Conservation (phyloP, 1,140 invertebrate species). For the Homalodisca vitripennis region DNA sequence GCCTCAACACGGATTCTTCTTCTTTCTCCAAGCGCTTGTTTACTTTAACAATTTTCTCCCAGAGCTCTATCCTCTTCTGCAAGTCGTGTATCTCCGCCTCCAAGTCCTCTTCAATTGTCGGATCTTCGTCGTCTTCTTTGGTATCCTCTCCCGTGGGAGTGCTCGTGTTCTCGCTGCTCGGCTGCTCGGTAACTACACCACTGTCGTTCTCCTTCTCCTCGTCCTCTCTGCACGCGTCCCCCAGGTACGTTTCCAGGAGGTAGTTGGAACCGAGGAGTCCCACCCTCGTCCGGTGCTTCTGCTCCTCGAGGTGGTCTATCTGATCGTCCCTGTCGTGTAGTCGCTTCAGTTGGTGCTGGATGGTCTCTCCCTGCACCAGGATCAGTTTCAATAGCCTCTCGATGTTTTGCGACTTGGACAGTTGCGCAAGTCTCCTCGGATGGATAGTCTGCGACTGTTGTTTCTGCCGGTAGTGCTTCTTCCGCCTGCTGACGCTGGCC, state of each 20-base stretch:
- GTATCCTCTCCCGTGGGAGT: constrained; percentile 32
- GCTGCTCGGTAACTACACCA: constrained; percentile 32
- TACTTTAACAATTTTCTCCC: constrained; percentile 68
- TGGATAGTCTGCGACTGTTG: constrained; percentile 38
- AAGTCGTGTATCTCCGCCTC: constrained; percentile 22
- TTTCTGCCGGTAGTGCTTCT: constrained; percentile 26
- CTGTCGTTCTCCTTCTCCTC: constrained; percentile 35
- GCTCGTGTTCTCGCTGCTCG: constrained; percentile 32
- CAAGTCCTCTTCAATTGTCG: constrained; percentile 31
- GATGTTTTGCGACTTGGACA: constrained; percentile 46
- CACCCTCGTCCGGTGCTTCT: constrained; percentile 66
- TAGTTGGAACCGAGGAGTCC: constrained; percentile 78
- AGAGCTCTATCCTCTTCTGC: constrained; percentile 56
- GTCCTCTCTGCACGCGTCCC: constrained; percentile 43
- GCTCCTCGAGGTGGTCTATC: constrained; percentile 73
- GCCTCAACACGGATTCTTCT: constrained; percentile 63
- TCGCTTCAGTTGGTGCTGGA: constrained; percentile 66
- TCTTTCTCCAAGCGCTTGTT: constrained; percentile 69
- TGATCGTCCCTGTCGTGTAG: constrained; percentile 72
- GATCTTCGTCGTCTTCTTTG: constrained; percentile 31
- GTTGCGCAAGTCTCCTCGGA: constrained; percentile 38
- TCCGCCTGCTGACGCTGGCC: background rate
- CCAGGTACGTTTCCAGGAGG: constrained; percentile 74
- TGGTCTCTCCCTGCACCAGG: constrained; percentile 77
- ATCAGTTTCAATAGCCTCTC: constrained; percentile 74